Conservation (phyloP, 2,113 vertebrate genomes). For the Daphoenositta chrysoptera region DNA sequence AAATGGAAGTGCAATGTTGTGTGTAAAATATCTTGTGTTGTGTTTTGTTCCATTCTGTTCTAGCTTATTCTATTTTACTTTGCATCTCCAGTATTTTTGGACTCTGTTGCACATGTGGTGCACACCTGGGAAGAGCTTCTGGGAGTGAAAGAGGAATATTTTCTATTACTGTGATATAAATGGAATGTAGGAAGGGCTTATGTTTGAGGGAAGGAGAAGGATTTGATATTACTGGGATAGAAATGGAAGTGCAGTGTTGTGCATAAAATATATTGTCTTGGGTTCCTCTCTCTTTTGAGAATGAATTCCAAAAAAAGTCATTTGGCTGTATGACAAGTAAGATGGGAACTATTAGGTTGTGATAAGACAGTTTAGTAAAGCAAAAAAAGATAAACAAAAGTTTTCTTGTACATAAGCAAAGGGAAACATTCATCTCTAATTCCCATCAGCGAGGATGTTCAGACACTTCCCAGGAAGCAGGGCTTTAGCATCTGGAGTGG, state of each 20-base stretch:
- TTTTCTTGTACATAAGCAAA: background rate
- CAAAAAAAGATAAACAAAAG: background rate
- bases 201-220: background rate
- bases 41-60: background rate
- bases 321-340: background rate
- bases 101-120: background rate
- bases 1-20: background rate
- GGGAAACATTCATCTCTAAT: background rate
- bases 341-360: background rate
- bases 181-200: background rate
- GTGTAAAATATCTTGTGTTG: background rate
- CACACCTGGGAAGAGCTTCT: background rate
- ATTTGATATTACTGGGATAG: background rate
- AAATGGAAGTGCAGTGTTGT: background rate
- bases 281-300: background rate
- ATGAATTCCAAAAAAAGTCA: background rate
- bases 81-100: background rate
- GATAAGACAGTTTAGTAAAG: background rate
- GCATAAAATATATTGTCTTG: background rate
- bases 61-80: background rate
- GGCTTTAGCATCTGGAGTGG: too few relatives aligned
- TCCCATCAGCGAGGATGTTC: background rate
- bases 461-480: background rate
- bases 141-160: background rate
- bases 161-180: background rate